Conservation (phyloP, 2,888 invertebrate species). For the Agriopis aurantiaria region DNA sequence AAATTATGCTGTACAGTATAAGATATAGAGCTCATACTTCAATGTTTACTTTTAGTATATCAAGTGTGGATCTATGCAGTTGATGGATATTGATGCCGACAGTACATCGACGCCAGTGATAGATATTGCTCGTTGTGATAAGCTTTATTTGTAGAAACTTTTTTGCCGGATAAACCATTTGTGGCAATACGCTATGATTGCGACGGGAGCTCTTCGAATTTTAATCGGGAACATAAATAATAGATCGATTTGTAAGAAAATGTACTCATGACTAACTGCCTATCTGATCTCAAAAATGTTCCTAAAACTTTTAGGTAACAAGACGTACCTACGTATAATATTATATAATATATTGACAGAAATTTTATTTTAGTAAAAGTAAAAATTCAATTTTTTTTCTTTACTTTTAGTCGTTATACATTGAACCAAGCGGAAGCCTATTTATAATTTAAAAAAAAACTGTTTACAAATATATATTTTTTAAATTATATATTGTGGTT, state of each 20-base stretch:
- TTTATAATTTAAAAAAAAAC: too few relatives aligned
- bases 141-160: constrained; percentile 20
- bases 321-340: too few relatives aligned
- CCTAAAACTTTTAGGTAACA: too few relatives aligned
- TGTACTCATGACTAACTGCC: too few relatives aligned
- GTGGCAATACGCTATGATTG: constrained; percentile 21
- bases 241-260: too few relatives aligned
- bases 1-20: neutral
- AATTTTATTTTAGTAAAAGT: too few relatives aligned
- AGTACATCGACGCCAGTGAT: constrained; percentile 2
- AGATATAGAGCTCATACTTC: neutral
- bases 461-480: too few relatives aligned
- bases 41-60: neutral
- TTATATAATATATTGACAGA: too few relatives aligned
- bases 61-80: neutral
- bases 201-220: constrained; percentile 12
- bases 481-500: too few relatives aligned
- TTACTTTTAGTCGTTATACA: too few relatives aligned
- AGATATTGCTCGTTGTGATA: constrained; percentile 18
- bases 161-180: constrained; percentile 22
- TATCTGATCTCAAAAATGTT: neutral
- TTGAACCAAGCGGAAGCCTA: too few relatives aligned
- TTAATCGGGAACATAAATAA: constrained; percentile 8
- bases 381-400: too few relatives aligned
- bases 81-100: constrained; percentile 14